Conservation (phyloP, 1,140 invertebrate genomes). For the Stratiolaelaps scimitus region DNA sequence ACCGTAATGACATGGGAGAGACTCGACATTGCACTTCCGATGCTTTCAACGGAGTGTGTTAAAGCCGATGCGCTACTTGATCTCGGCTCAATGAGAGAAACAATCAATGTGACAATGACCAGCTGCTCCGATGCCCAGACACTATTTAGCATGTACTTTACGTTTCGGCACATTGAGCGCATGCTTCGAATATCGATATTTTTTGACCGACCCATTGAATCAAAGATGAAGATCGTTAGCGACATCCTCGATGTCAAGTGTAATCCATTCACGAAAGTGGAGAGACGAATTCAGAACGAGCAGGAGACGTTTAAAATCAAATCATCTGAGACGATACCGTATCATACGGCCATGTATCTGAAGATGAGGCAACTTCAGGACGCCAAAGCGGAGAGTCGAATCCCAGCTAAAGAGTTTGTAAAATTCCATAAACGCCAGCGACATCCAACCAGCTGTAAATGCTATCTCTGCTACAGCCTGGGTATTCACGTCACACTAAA, state of each 20-base stretch:
- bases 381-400: not conserved
- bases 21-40: not conserved
- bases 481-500: slow-evolving; percentile 20
- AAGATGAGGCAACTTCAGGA: slow-evolving; percentile 1
- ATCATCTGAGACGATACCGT: not conserved
- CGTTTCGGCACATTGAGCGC: not conserved
- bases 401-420: slow-evolving; percentile 9
- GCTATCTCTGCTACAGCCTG: not conserved
- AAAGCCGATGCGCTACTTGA: not conserved
- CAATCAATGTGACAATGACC: not conserved
- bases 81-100: not conserved
- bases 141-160: not conserved
- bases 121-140: not conserved
- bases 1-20: slow-evolving; percentile 4
- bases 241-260: slow-evolving; percentile 1
- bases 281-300: not conserved
- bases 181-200: not conserved
- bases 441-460: not conserved
- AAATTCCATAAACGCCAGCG: slow-evolving; percentile 4
- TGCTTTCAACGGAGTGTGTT: not conserved
- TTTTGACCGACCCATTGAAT: not conserved
- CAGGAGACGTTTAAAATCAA: not conserved
- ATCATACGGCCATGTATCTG: not conserved
- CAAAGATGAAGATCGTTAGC: slow-evolving; percentile 17
- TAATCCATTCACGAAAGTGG: not conserved